phyloP scores from a whole-genome alignment of 2,797 vertebrate species.

The Protonibea diacanthus region DNA sequence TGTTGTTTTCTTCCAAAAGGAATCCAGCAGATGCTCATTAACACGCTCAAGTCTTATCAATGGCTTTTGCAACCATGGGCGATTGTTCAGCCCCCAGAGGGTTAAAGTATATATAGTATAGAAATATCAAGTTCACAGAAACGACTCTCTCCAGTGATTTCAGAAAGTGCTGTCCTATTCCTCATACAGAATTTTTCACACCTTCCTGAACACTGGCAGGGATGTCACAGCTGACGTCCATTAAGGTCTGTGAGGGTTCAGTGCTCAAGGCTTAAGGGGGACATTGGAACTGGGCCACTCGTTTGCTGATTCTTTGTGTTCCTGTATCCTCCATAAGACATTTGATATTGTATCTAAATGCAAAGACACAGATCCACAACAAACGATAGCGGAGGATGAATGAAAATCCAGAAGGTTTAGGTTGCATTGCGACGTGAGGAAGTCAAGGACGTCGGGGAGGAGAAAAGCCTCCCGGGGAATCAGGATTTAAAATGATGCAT shows the following conservation, averaged over 20 bases:
- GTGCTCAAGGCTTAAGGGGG: neutral
- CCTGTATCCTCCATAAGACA: neutral
- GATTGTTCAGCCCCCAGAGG: no score
- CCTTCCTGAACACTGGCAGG: neutral
- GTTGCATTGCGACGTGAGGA: conserved; percentile 13
- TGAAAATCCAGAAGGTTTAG: conserved; percentile 25
- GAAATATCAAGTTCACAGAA: neutral
- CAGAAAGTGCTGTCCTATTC: neutral
- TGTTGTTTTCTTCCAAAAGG: neutral
- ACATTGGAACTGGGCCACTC: neutral
- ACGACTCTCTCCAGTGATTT: neutral
- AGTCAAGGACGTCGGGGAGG: conserved; percentile 7
- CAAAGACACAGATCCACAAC: conserved; percentile 10
- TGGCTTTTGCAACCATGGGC: no score
- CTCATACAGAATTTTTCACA: neutral
- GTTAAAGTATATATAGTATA: neutral
- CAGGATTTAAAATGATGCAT: conserved; percentile 14
- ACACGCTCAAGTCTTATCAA: no score
- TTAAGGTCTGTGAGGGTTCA: neutral
- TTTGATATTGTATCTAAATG: neutral
- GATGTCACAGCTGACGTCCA: neutral
- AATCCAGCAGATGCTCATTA: neutral
- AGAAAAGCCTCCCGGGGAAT: neutral
- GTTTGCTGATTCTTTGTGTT: neutral
- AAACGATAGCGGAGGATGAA: neutral